phyloP scores from a whole-genome alignment of 2,888 invertebrate genomes.

The Sinodicranocentrus sp. region DNA sequence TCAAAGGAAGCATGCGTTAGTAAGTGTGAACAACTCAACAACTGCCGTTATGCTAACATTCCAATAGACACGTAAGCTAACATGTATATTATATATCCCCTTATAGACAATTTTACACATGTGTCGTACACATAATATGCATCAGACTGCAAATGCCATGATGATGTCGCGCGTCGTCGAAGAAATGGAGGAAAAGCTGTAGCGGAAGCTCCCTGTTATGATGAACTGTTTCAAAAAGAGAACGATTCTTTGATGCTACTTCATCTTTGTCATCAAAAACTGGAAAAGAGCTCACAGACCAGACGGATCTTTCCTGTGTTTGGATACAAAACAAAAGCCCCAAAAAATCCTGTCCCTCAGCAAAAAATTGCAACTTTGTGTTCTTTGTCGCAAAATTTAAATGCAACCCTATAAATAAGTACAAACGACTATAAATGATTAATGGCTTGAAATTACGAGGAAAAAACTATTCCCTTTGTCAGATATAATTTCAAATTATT shows the following conservation, averaged over 20 bases:
- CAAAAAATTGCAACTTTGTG: conserved; percentile 18
- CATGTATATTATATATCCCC: too few relatives aligned
- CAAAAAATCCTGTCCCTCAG: too few relatives aligned
- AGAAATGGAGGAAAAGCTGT: conserved; percentile 39
- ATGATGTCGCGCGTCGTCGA: conserved; percentile 51
- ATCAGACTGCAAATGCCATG: conserved; percentile 13
- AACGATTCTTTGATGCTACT: conserved; percentile 63
- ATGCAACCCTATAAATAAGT: too few relatives aligned
- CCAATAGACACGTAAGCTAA: neutral
- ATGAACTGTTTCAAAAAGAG: conserved; percentile 60
- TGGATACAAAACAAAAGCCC: too few relatives aligned
- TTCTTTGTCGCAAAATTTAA: conserved; percentile 5
- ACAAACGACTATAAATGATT: conserved; percentile 49
- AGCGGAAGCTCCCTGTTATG: conserved; percentile 61
- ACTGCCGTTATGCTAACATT: neutral
- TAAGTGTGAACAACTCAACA: conserved; percentile 40
- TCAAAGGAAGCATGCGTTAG: conserved; percentile 47
- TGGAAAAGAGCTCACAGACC: too few relatives aligned
- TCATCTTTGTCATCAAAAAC: conserved; percentile 63
- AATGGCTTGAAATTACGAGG: conserved; percentile 48
- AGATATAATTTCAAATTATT: too few relatives aligned
- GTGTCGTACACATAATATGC: too few relatives aligned
- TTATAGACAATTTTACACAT: too few relatives aligned
- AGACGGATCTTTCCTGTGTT: too few relatives aligned
- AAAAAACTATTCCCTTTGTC: too few relatives aligned